These are phyloP conservation scores for Scalopus aquaticus DNA, from an alignment of 2,113 vertebrate genomes.

Conservation along the genomic window DNA sequence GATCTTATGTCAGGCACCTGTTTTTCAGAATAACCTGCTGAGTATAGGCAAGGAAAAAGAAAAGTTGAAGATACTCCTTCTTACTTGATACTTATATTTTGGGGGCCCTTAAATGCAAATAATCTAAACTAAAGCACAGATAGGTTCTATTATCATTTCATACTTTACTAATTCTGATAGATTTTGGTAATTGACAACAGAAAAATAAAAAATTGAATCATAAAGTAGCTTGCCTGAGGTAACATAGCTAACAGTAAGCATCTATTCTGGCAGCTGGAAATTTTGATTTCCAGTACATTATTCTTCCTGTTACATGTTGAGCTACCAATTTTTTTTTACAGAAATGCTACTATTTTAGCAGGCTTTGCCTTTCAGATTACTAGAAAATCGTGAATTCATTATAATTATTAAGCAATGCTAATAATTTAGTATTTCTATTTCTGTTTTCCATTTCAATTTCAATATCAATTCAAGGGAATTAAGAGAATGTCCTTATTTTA, in stretches of 20 bases:
- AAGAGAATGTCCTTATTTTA: background rate
- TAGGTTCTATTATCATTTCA: background rate
- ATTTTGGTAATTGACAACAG: background rate
- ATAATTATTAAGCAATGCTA: background rate
- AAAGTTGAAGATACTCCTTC: background rate
- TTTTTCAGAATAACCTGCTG: constrained; percentile 32
- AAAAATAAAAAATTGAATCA: background rate
- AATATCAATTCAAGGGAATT: constrained; percentile 24
- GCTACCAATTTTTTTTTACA: constrained; percentile 14
- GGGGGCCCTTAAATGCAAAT: background rate
- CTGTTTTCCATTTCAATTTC: constrained; percentile 16
- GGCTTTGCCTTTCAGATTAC: constrained; percentile 25
- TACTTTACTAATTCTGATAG: background rate
- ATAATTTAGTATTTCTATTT: background rate
- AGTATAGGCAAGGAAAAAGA: background rate
- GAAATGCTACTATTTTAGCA: constrained; percentile 35
- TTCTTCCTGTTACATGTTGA: background rate
- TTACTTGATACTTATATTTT: background rate
- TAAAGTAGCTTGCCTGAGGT: background rate
- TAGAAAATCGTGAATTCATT: background rate
- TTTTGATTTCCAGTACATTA: constrained; percentile 2
- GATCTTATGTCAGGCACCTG: background rate
- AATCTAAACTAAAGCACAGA: background rate
- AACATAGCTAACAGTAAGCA: background rate
- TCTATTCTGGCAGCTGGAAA: background rate